A percentile compares a stretch with the other conserved stretches of the same genome.
These are phyloP conservation scores for Acanthopagrus latus DNA, from an alignment of 2,797 vertebrate species.

Conservation along the genomic window DNA sequence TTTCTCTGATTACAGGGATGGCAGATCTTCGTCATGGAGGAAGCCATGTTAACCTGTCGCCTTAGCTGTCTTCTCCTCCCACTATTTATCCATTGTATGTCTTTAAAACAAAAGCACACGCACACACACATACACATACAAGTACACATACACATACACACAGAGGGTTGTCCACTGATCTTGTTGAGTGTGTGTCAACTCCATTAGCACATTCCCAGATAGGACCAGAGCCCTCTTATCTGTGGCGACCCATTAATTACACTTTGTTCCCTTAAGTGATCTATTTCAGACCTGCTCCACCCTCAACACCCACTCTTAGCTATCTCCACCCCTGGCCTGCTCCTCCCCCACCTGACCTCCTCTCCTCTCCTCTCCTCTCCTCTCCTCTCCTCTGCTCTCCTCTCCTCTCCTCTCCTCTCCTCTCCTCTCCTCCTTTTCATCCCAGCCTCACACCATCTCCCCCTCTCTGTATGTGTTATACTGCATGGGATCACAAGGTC, in stretches of 20 bases:
- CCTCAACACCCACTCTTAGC: constrained; percentile 80
- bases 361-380: constrained; percentile 38
- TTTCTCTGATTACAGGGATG: constrained; percentile 72
- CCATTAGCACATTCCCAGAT: constrained; percentile 91
- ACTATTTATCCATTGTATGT: constrained; percentile 67
- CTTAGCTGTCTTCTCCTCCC: constrained; percentile 63
- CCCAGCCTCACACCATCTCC: not conserved
- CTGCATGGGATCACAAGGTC: constrained; percentile 61
- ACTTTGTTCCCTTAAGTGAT: constrained; percentile 92
- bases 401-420: not conserved
- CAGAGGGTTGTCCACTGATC: constrained; percentile 78
- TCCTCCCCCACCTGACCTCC: constrained; percentile 74
- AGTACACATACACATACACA: constrained; percentile 47
- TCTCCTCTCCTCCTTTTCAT: constrained; percentile 11
- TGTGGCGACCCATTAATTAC: constrained; percentile 90
- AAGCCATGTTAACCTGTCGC: constrained; percentile 73
- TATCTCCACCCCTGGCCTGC: constrained; percentile 78
- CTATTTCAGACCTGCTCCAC: constrained; percentile 88
- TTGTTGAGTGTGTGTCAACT: constrained; percentile 87
- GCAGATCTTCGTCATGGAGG: constrained; percentile 71
- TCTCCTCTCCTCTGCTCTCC: constrained; percentile 6
- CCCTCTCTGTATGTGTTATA: constrained; percentile 37
- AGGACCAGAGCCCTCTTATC: constrained; percentile 87
- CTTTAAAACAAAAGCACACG: constrained; percentile 57
- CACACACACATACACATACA: not conserved